These are phyloP conservation scores for Penaeus monodon DNA, from an alignment of 2,888 invertebrate genomes.

Conservation along the genomic window DNA sequence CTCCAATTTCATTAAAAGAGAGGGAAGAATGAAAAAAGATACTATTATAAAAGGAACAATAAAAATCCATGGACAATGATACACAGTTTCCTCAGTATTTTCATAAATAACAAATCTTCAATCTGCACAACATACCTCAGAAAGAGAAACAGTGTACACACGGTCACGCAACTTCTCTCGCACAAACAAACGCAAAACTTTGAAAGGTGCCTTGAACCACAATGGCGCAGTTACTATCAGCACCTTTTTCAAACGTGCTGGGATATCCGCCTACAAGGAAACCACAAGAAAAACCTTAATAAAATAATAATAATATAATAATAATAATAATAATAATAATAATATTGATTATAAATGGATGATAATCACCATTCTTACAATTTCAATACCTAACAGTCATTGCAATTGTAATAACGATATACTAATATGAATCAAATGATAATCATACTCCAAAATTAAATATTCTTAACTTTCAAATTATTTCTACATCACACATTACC, in stretches of 20 bases:
- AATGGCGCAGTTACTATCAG: slow-evolving; percentile 96
- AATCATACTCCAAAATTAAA: neutral
- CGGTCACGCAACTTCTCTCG: slow-evolving; percentile 94
- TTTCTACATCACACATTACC: slow-evolving; percentile 76
- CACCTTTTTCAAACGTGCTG: slow-evolving; percentile 96
- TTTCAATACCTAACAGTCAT: too few relatives aligned
- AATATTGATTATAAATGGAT: too few relatives aligned
- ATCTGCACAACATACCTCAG: slow-evolving; percentile 54
- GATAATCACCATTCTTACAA: too few relatives aligned
- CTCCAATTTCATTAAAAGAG: too few relatives aligned
- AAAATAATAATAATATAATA: too few relatives aligned
- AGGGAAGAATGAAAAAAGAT: too few relatives aligned
- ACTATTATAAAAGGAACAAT: too few relatives aligned
- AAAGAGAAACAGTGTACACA: slow-evolving; percentile 84
- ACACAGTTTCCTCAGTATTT: neutral
- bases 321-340: too few relatives aligned
- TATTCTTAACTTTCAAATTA: neutral
- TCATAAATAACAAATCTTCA: too few relatives aligned
- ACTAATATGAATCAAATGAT: neutral
- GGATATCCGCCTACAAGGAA: slow-evolving; percentile 88
- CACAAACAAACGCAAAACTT: slow-evolving; percentile 93
- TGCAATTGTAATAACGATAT: too few relatives aligned
- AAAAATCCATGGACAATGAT: too few relatives aligned
- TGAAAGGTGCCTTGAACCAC: slow-evolving; percentile 98
- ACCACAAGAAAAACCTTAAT: slow-evolving; percentile 3